Conservation (phyloP, 92 coral and sea anemone genomes). For the Umimayanthus kanabou region DNA sequence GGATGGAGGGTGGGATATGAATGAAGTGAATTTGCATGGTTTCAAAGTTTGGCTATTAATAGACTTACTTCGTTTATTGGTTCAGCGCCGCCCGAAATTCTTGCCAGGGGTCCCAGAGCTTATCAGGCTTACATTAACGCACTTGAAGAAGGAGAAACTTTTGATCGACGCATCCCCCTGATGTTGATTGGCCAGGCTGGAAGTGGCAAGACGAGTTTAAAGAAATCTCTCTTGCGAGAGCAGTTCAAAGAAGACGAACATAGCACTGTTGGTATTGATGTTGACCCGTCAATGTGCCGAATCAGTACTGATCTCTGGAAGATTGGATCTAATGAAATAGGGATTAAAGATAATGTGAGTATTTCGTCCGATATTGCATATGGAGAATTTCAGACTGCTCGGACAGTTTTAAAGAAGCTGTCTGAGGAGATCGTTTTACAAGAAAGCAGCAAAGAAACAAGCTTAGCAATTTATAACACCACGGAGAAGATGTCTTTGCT, state of each 20-base stretch:
- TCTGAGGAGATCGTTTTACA: too few relatives aligned
- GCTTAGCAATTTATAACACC: too few relatives aligned
- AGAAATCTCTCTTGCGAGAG: constrained; percentile 1
- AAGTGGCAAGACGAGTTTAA: constrained; percentile 10
- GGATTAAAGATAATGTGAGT: background rate
- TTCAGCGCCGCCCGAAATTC: constrained; percentile 1
- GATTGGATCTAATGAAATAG: background rate
- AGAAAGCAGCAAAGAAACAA: too few relatives aligned
- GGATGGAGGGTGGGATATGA: too few relatives aligned
- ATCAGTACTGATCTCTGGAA: background rate
- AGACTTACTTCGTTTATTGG: background rate
- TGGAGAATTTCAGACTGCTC: background rate
- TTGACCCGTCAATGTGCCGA: background rate
- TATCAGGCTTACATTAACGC: background rate
- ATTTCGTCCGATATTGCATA: background rate
- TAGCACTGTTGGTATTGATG: constrained; percentile 5
- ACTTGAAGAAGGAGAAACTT: constrained; percentile 4
- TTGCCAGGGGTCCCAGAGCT: background rate
- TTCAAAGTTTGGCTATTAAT: too few relatives aligned
- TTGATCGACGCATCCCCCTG: constrained; percentile 8
- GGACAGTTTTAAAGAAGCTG: too few relatives aligned
- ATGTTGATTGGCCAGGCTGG: constrained; percentile 16
- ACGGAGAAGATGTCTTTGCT: too few relatives aligned
- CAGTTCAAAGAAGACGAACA: background rate
- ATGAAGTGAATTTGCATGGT: too few relatives aligned